Evolutionary conservation across 1,140 invertebrate species (phyloP), one percentile per base, ranked within the genome.

Genomic region (Solen grandis): DNA sequence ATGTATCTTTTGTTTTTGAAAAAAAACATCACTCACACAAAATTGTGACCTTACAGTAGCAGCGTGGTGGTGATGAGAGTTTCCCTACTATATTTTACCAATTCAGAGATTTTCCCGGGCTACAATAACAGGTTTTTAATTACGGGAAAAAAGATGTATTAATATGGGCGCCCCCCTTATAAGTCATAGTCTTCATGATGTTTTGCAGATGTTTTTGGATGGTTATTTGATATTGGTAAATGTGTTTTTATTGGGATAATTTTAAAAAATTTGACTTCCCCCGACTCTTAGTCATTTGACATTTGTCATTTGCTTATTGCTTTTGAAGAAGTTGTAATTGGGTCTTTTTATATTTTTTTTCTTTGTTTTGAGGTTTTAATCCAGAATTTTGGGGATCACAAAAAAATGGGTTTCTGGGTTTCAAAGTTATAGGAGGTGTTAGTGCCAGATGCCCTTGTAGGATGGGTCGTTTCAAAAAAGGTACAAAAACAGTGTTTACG

Each of bases 251-350:
- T 65, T 76, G 60, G 54, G 19, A 65, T n/a, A 66, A 65, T 27
- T 65, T 33, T 33, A 77, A 27, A 36, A 74, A 74, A 62, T 74
- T 74, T 74, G 59, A 62, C 19, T 33, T 62, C 19, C 59, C 59
- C 2, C 10, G 59, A 8, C 5, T 62, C 14, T 16, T 3, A 31
- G 33, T 22, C 59, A 62, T 62, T 62, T 62, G 27, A 62, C 3
- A 29, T 33, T 5, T 3, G 2, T 62, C 2, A 62, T 2, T 29
- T 62, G 13, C 3, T 19, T 10, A 19, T 2, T 29, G 8, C 13
- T 5, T 29, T 62, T 8, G 33, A 62, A 29, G 27, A 13, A 2
- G 5, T 4, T 62, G 59, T 62, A 3, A 8, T 62, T 5, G 72
- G 72, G 10, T 60, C 59, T 63, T 19, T 33, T 75, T 55, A 62